A percentile compares a stretch with the other conserved stretches of the same genome.
phyloP scores from a whole-genome alignment of 2,797 vertebrate species.

The Valencia hispanica region DNA sequence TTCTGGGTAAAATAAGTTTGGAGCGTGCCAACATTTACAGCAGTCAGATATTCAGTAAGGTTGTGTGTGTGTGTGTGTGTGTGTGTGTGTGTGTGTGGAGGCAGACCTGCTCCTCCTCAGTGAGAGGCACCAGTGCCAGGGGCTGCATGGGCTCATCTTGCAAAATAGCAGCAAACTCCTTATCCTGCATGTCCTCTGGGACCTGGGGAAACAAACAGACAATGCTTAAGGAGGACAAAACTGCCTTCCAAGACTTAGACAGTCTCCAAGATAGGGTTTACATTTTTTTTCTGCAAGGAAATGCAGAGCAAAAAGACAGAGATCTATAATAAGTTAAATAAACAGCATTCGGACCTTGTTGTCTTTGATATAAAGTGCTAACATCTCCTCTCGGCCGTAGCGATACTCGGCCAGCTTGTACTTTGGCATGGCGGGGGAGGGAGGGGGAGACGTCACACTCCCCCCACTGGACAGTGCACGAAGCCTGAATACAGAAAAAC shows the following conservation, averaged over 20 bases:
- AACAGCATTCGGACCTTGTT: slow-evolving; percentile 82
- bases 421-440: slow-evolving; percentile 96
- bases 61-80: not conserved
- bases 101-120: slow-evolving; percentile 93
- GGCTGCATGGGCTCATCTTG: slow-evolving; percentile 92
- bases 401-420: slow-evolving; percentile 96
- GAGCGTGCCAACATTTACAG: slow-evolving; percentile 14
- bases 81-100: slow-evolving; percentile 2
- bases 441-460: slow-evolving; percentile 91
- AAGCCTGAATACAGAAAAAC: slow-evolving; percentile 79
- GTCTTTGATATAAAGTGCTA: slow-evolving; percentile 96
- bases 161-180: slow-evolving; percentile 92
- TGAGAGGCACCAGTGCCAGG: slow-evolving; percentile 90
- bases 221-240: not conserved
- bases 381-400: slow-evolving; percentile 95
- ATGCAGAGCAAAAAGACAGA: no score
- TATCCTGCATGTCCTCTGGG: slow-evolving; percentile 94
- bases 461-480: slow-evolving; percentile 94
- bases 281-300: not conserved
- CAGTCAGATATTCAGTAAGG: not conserved
- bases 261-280: not conserved
- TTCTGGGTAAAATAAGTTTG: not conserved
- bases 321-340: not conserved
- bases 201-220: slow-evolving; percentile 73
- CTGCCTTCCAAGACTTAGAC: not conserved